Evolutionary conservation across 2,797 vertebrate genomes (phyloP), one percentile per base, ranked within the genome.

Genomic region (Chiroxiphia lanceolata): DNA sequence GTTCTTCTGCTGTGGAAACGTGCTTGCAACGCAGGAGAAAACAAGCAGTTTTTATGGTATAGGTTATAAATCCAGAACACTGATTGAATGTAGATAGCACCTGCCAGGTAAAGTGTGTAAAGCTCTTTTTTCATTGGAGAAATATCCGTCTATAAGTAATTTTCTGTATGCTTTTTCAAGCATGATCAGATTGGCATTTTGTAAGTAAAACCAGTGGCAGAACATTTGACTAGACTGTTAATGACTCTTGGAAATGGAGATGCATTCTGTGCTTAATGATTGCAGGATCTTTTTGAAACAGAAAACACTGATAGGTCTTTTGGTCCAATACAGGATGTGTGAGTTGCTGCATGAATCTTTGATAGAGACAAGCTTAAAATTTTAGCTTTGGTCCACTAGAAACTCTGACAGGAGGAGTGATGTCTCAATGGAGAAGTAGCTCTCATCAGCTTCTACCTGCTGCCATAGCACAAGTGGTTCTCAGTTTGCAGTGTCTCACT

Each of bases 401-500:
- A 48, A 53, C 5, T 56, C 19, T 71, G 60, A 40, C 12, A 72
- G 42, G 22, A 51, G 21, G 21, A 45, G 0, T 23, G 51, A 63
- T 38, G 20, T 48, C 36, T 22, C 1, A 0, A 9, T 1, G 2
- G 44, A 68, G 8, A 34, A 4, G 4, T 29, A 80, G 56, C 18
- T 56, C 29, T 60, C 31, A 12, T 53, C n/a, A 48, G 16, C 29
- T 83, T 71, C 71, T 67, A 5, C 18, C 51, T 64, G 14, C 63
- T 89, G 53, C 29, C 15, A 0, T 9, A 64, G 50, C 40, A 40
- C 21, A 81, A 9, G 13, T 11, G 11, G 2, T 4, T 44, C 61
- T 84, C 47, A 15, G 16, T 69, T 67, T 61, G 45, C 60, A 54
- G 5, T 2, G 5, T 53, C 42, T 75, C 13, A 26, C 48, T 67